These are phyloP conservation scores for Zoanthus sansibaricus DNA, from an alignment of 92 coral and sea anemone genomes.

Conservation along the genomic window DNA sequence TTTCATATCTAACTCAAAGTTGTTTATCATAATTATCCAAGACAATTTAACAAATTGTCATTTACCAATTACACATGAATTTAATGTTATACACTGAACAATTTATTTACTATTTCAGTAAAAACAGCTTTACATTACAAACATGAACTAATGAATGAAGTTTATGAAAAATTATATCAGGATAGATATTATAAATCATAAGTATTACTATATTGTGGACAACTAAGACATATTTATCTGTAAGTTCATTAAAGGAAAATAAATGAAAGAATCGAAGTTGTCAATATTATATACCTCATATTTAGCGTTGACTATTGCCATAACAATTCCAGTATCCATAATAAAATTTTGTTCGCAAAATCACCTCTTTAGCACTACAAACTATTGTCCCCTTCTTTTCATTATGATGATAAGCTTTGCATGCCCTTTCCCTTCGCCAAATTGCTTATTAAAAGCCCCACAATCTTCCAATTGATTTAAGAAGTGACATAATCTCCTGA, in stretches of 20 bases:
- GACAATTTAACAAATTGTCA: too few relatives aligned
- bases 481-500: conserved; percentile 33
- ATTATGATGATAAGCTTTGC: conserved; percentile 39
- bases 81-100: too few relatives aligned
- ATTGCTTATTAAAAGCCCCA: conserved; percentile 43
- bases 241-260: not conserved
- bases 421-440: conserved; percentile 41
- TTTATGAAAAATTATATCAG: too few relatives aligned
- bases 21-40: too few relatives aligned
- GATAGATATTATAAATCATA: too few relatives aligned
- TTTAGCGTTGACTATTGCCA: conserved; percentile 39
- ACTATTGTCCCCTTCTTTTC: conserved; percentile 38
- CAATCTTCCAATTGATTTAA: not conserved
- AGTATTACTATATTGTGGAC: too few relatives aligned
- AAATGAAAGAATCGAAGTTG: conserved; percentile 10
- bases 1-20: too few relatives aligned
- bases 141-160: too few relatives aligned
- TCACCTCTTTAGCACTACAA: conserved; percentile 35
- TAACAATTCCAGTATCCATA: conserved; percentile 55
- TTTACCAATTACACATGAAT: too few relatives aligned
- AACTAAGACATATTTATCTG: too few relatives aligned
- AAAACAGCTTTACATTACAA: too few relatives aligned
- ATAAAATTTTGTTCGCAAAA: conserved; percentile 30
- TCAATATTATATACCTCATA: not conserved
- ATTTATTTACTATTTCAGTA: too few relatives aligned